These are phyloP conservation scores for Lepeophtheirus nordmannii DNA, from an alignment of 2,888 invertebrate species.

Conservation along the genomic window DNA sequence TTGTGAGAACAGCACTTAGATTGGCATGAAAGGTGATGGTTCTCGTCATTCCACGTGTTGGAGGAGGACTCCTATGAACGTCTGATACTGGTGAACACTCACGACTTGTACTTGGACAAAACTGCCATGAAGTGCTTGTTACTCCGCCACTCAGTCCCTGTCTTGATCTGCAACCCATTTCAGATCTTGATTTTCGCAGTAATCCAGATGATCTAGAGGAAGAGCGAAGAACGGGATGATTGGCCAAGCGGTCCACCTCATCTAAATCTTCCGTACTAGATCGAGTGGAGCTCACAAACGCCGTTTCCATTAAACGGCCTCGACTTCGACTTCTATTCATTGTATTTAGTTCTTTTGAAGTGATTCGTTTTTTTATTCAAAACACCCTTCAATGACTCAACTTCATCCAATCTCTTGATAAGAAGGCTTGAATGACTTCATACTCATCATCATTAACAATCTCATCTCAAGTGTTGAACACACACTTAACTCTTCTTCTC, in stretches of 20 bases:
- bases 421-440: too few relatives aligned
- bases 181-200: constrained; percentile 19
- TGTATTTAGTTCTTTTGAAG: not conserved
- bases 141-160: constrained; percentile 3
- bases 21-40: not conserved
- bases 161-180: not conserved
- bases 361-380: too few relatives aligned
- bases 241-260: constrained; percentile 46
- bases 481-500: too few relatives aligned
- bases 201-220: not conserved
- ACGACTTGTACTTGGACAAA: not conserved
- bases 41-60: not conserved
- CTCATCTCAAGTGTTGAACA: too few relatives aligned
- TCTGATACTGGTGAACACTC: not conserved
- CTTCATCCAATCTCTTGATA: too few relatives aligned
- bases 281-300: constrained; percentile 64
- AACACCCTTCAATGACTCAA: too few relatives aligned
- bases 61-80: constrained; percentile 1
- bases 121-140: not conserved
- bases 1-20: constrained; percentile 1
- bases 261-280: constrained; percentile 65
- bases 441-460: too few relatives aligned
- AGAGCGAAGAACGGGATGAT: constrained; percentile 53
- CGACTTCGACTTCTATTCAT: constrained; percentile 18
- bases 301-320: constrained; percentile 58